Conservation (phyloP, 2,797 vertebrate genomes). For the Eulemur coronatus region DNA sequence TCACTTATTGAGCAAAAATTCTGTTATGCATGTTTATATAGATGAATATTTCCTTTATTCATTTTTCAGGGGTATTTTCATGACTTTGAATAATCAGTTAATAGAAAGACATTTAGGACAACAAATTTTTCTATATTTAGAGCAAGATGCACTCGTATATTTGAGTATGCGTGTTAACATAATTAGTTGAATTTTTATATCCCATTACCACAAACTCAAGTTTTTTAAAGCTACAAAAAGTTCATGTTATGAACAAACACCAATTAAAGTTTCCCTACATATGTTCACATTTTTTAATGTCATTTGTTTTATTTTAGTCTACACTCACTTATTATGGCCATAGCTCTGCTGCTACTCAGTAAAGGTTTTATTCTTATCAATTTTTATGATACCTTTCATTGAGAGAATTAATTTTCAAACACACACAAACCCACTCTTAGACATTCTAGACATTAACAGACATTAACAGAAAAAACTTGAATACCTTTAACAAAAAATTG, state of each 20-base stretch:
- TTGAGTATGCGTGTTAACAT: background rate
- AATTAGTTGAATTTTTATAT: background rate
- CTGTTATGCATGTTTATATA: background rate
- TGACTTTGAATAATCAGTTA: background rate
- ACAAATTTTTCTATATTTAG: background rate
- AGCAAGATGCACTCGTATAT: background rate
- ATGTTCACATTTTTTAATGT: background rate
- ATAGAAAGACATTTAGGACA: background rate
- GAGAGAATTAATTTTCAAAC: background rate
- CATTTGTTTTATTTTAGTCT: background rate
- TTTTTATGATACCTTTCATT: background rate
- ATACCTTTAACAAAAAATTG: background rate
- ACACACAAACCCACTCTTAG: background rate
- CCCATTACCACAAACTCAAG: background rate
- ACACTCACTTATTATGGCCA: background rate
- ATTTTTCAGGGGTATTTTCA: background rate
- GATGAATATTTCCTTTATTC: background rate
- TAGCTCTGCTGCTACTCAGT: background rate
- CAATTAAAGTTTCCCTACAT: background rate
- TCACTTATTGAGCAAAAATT: background rate
- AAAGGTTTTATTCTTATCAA: background rate
- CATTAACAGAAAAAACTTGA: background rate
- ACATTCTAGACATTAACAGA: background rate
- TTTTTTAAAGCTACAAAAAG: background rate
- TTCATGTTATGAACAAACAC: background rate